Evolutionary conservation across 2,797 vertebrate genomes (phyloP), one percentile per base, ranked within the genome.

Genomic region (Centropyge bicolor): DNA sequence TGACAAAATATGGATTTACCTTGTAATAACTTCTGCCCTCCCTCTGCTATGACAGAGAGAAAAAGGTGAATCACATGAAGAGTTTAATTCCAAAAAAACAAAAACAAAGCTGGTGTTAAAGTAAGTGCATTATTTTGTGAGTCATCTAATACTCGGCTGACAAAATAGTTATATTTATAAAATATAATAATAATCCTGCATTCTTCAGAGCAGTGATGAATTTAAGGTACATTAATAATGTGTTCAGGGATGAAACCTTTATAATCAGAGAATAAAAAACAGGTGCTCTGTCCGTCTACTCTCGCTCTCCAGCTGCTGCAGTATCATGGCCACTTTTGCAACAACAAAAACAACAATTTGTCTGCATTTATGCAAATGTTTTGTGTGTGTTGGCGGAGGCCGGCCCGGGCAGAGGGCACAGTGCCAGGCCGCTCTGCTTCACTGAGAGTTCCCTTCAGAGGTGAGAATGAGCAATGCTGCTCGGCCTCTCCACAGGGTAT

Each of bases 401-500:
- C 52, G 41, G 19, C 61, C 20, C 0, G 65, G 76, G 67, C 83
- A 71, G 80, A 85, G 90, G 90, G 92, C 88, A 76, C 65, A 41
- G 24, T 35, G 80, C 82, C 88, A 88, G 86, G 51, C 51, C 31
- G 76, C 81, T 85, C 78, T 57, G 45, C 80, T 66, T 31, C 81
- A 78, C 76, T 68, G 74, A 68, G 88, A 70, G 87, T 88, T 88
- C 86, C 89, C 90, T 88, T 91, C 89, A 79, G 91, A 93, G 91
- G 91, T 90, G 92, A 93, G 81, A 92, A 93, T 92, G 92, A 94
- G 89, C 69, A 82, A 77, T 82, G 84, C 82, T 57, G 81, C 83
- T 55, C 63, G 38, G 76, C 90, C 76, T 73, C 87, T 68, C 91
- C 16, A n/a, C 81, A 31, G 88, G 85, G 84, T 71, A 43, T 79